Evolutionary conservation across 1,140 invertebrate species (phyloP), one percentile per base, ranked within the genome.

Genomic region (Meloidogyne hapla): DNA sequence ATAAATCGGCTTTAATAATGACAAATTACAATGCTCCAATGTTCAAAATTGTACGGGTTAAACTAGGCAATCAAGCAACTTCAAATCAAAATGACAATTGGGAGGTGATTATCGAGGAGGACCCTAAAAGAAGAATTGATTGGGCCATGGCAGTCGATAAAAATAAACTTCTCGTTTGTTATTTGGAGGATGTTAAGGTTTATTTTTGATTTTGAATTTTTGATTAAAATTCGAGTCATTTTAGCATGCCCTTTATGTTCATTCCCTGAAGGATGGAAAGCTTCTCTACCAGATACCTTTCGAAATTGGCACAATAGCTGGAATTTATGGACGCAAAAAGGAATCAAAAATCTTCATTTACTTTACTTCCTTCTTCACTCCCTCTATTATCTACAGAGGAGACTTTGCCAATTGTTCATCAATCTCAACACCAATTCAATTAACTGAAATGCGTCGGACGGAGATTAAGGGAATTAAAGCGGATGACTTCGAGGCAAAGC

Each of bases 11-110:
- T 79, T 91, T 94, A 83, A 94, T 98, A 86, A 91, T 92, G 33
- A 98, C 96, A 26, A 98, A 98, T 88, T 93, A 94, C 89, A 91
- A 94, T 88, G 93, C 96, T n/a, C 92, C 93, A 23, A 94, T 94
- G 87, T 96, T 94, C 88, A 91, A 92, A 77, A 89, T 98, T n/a
- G 91, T 97, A 81, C 91, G 91, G 75, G 94, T 97, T 79, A 93
- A 98, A 89, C 90, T 97, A 18, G 91, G 91, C 33, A 88, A 84
- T 15, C 62, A 76, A 10, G 78, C 56, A 18, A 15, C 33, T 23
- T 9, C 92, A 70, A 72, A 72, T 62, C 48, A 9, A 33, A 72
- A 72, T 8, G 70, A 62, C 4, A 92, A 93, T 81, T 98, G 95
- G 95, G 88, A 88, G n/a, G 92, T 91, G 9, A 88, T 98, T 3